Conservation (phyloP, 1,140 invertebrate species). For the Drosophila rhopaloa region DNA sequence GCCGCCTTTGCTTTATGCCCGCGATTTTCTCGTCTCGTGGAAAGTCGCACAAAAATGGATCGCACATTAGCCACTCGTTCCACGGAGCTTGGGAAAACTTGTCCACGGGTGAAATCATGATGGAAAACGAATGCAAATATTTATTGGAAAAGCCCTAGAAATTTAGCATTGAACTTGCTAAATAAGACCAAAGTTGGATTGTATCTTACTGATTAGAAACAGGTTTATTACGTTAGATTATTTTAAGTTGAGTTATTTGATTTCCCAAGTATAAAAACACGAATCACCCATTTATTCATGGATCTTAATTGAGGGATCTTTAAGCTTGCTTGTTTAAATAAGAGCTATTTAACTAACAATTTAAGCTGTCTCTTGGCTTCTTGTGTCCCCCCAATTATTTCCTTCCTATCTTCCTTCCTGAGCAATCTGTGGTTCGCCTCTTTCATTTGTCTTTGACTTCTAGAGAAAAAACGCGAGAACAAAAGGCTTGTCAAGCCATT, state of each 20-base stretch:
- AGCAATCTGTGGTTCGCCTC: constrained; percentile 16
- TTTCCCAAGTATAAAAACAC: not conserved
- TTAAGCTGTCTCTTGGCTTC: constrained; percentile 1
- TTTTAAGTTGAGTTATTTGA: not conserved
- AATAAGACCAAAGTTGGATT: no score
- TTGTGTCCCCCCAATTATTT: not conserved
- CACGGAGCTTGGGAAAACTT: constrained; percentile 19
- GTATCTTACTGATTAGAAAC: no score
- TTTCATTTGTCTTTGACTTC: constrained; percentile 23
- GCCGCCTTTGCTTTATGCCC: constrained; percentile 30
- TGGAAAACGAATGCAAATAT: constrained; percentile 3
- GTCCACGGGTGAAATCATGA: constrained; percentile 13
- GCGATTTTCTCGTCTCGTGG: constrained; percentile 47
- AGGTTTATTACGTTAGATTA: no score
- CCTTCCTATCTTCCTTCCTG: constrained; percentile 7
- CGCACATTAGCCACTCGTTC: not conserved
- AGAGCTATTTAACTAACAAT: not conserved
- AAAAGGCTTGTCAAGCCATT: constrained; percentile 72
- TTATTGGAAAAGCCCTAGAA: constrained; percentile 1
- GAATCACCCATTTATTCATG: not conserved
- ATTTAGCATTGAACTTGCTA: no score
- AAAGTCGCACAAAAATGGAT: constrained; percentile 53
- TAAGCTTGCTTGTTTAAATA: not conserved
- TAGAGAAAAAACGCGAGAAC: constrained; percentile 18
- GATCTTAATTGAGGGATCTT: not conserved